Percentiles rank a stretch among this genome's conserved stretches.
Conservation (phyloP, 2,797 vertebrate species). For the Centroberyx gerrardi region DNA sequence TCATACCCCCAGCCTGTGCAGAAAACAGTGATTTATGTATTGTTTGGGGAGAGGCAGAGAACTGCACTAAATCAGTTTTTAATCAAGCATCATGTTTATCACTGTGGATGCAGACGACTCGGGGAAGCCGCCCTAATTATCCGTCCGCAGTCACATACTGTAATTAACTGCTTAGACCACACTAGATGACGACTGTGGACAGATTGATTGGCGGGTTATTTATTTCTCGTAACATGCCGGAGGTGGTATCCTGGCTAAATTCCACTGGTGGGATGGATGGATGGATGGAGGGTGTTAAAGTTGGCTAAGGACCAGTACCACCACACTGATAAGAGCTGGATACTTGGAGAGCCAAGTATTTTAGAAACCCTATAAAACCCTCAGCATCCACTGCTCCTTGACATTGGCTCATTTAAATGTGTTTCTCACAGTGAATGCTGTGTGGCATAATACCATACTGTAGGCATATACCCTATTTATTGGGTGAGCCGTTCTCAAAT, state of each 20-base stretch:
- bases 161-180: slow-evolving; percentile 69
- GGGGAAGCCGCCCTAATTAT: slow-evolving; percentile 71
- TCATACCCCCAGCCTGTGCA: slow-evolving; percentile 17
- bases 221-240: slow-evolving; percentile 48
- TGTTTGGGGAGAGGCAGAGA: slow-evolving; percentile 49
- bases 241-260: slow-evolving; percentile 58
- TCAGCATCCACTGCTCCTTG: slow-evolving; percentile 44
- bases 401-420: slow-evolving; percentile 52
- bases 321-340: slow-evolving; percentile 63
- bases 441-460: slow-evolving; percentile 16
- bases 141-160: slow-evolving; percentile 55
- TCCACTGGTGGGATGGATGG: slow-evolving; percentile 27
- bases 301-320: slow-evolving; percentile 43
- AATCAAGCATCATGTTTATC: slow-evolving; percentile 78
- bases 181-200: slow-evolving; percentile 53
- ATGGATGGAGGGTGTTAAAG: slow-evolving; percentile 50
- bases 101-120: slow-evolving; percentile 62
- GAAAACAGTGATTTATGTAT: slow-evolving; percentile 56
- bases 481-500: slow-evolving; percentile 56
- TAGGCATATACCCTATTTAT: slow-evolving; percentile 57
- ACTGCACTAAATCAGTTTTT: slow-evolving; percentile 48
- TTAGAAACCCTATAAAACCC: slow-evolving; percentile 53
- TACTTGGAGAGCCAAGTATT: slow-evolving; percentile 44
- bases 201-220: slow-evolving; percentile 68
- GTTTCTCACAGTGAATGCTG: slow-evolving; percentile 23